Evolutionary conservation across 2,797 vertebrate genomes (phyloP).

Genomic region (Galaxias olidus): DNA sequence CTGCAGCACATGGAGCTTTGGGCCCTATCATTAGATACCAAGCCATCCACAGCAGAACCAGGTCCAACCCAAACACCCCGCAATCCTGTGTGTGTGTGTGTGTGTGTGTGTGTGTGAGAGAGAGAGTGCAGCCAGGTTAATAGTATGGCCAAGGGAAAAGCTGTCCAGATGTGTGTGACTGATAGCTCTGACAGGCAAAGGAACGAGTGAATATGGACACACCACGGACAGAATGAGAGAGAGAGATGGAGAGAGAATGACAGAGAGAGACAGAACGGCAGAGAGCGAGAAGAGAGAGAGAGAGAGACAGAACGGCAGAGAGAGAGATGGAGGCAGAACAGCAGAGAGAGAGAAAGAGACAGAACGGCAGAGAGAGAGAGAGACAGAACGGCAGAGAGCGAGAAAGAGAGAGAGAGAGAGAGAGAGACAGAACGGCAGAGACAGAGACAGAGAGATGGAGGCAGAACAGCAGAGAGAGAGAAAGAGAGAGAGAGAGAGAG

Average conservation of each 20-base stretch:
- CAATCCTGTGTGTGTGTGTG: neutral
- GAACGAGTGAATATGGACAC: neutral
- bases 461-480: neutral
- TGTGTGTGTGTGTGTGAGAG: constrained; percentile 2
- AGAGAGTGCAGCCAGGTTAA: neutral
- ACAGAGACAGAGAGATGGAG: too few relatives aligned
- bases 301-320: too few relatives aligned
- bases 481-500: neutral
- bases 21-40: too few relatives aligned
- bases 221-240: neutral
- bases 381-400: neutral
- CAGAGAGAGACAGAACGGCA: neutral
- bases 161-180: constrained; percentile 2
- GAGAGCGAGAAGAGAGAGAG: neutral
- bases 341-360: neutral
- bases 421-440: too few relatives aligned
- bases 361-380: neutral
- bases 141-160: neutral
- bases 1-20: too few relatives aligned
- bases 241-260: neutral
- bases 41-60: too few relatives aligned
- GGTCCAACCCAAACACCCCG: too few relatives aligned
- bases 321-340: neutral
- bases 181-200: constrained; percentile 6
- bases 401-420: too few relatives aligned